Conservation (phyloP, 2,888 invertebrate species). For the Cheilosia scutellata region DNA sequence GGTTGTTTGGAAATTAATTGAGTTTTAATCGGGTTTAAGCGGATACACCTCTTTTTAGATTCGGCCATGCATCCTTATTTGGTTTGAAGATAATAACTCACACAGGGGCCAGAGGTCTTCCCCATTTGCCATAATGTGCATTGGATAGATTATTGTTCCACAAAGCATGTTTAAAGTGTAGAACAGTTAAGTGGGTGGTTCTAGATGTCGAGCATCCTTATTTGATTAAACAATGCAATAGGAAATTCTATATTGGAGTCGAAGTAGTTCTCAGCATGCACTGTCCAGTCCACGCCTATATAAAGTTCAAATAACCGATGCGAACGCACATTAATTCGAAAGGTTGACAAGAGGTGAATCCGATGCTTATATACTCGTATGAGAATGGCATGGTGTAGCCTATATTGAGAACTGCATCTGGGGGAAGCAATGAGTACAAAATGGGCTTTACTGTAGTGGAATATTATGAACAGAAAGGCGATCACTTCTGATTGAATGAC, state of each 20-base stretch:
- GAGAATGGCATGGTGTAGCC: too few species aligned
- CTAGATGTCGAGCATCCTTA: constrained; percentile 11
- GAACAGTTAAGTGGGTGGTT: constrained; percentile 26
- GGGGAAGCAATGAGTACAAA: too few species aligned
- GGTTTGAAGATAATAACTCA: constrained; percentile 48
- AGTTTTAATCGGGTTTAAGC: constrained; percentile 66
- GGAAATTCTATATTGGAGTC: too few species aligned
- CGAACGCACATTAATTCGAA: not conserved
- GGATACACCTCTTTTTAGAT: constrained; percentile 15
- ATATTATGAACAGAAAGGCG: too few species aligned
- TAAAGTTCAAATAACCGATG: not conserved
- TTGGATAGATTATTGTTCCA: constrained; percentile 1
- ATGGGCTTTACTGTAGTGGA: too few species aligned
- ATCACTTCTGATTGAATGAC: too few species aligned
- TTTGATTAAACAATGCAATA: not conserved
- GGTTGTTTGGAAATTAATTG: constrained; percentile 64
- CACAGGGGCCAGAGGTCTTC: constrained; percentile 37
- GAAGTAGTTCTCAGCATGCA: not conserved
- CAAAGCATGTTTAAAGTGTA: not conserved
- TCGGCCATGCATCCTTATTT: constrained; percentile 29
- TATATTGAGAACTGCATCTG: too few species aligned
- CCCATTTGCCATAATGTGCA: constrained; percentile 41
- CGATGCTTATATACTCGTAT: not conserved
- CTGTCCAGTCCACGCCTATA: not conserved
- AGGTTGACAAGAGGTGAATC: constrained; percentile 2